Evolutionary conservation across 2,113 vertebrate genomes (phyloP).

Genomic region (Antigone vipio): DNA sequence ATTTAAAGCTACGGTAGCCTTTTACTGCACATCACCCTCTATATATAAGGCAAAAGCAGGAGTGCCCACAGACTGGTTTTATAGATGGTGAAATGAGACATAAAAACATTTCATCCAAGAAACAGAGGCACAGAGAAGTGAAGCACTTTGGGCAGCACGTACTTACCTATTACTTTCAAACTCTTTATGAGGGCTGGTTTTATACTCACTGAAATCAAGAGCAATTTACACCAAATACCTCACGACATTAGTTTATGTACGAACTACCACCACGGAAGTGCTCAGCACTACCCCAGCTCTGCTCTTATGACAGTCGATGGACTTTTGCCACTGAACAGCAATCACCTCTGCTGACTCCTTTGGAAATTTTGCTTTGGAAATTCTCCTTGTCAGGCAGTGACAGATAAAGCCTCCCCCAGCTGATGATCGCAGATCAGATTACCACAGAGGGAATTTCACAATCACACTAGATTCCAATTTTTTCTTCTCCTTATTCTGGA

Average conservation of each 20-base stretch:
- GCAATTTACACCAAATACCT: background rate
- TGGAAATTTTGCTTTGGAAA: background rate
- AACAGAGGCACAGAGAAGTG: background rate
- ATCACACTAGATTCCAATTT: background rate
- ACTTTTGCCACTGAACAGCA: background rate
- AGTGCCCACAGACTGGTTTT: background rate
- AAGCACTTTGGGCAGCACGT: background rate
- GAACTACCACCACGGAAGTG: background rate
- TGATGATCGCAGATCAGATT: background rate
- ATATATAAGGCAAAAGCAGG: background rate
- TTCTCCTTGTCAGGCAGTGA: background rate
- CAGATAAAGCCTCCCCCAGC: background rate
- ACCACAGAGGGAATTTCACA: background rate
- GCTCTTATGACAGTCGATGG: accelerated
- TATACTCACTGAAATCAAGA: background rate
- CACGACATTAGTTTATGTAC: background rate
- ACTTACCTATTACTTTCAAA: background rate
- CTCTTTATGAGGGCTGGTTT: background rate
- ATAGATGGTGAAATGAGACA: background rate
- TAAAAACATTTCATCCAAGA: background rate
- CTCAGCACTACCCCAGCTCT: background rate
- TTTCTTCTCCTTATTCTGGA: background rate
- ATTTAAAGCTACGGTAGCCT: background rate
- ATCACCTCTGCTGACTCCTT: background rate
- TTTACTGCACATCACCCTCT: background rate